phyloP scores from a whole-genome alignment of 2,888 invertebrate genomes.

The Drosophila pegasa region DNA sequence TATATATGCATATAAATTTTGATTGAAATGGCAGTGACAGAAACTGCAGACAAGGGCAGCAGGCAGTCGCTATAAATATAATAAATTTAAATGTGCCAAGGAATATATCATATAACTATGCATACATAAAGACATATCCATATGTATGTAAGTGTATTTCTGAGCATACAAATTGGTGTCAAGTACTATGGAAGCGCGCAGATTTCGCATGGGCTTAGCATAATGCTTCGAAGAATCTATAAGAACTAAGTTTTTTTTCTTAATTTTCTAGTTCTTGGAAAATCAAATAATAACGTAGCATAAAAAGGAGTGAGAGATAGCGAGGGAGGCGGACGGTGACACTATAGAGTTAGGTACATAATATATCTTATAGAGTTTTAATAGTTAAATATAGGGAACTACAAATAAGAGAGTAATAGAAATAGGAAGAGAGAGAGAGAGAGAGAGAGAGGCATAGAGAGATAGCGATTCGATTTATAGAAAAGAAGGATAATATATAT shows the following conservation, averaged over 20 bases:
- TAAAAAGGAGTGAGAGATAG: background rate
- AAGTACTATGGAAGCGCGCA: conserved; percentile 8
- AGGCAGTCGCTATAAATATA: conserved; percentile 36
- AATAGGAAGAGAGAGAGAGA: background rate
- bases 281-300: background rate
- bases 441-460: background rate
- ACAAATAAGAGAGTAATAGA: too few relatives aligned
- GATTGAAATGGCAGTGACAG: conserved; percentile 66
- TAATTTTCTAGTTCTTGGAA: conserved; percentile 2
- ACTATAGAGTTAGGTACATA: too few relatives aligned
- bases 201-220: background rate
- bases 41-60: conserved; percentile 69
- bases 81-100: conserved; percentile 49
- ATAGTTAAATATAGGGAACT: too few relatives aligned
- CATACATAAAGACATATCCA: conserved; percentile 2
- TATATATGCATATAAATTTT: conserved; percentile 44
- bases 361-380: too few relatives aligned
- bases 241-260: background rate
- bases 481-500: too few relatives aligned
- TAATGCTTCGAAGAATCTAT: conserved; percentile 18
- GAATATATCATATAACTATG: conserved; percentile 16
- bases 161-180: conserved; percentile 35
- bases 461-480: too few relatives aligned
- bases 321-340: background rate
- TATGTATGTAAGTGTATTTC: conserved; percentile 11